Evolutionary conservation across 2,797 vertebrate species (phyloP).

Genomic region (Nannoperca australis): DNA sequence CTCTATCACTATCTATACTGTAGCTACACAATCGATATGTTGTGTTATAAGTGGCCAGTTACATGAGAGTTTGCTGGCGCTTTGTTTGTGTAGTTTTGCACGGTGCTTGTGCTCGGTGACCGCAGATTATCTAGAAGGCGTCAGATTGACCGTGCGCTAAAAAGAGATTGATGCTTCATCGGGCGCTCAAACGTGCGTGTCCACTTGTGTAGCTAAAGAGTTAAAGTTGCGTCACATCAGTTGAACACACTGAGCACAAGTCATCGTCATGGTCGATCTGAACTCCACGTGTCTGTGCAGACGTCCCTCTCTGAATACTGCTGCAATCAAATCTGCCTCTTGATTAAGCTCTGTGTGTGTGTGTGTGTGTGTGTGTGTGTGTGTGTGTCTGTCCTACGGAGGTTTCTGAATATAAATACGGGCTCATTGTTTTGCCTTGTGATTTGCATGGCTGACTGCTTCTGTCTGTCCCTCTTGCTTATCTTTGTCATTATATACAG

Average conservation of each 20-base stretch:
- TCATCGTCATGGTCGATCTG: conserved; percentile 34
- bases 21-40: background rate
- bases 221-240: conserved; percentile 43
- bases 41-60: background rate
- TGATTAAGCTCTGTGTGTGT: conserved; percentile 51
- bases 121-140: conserved; percentile 2
- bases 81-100: background rate
- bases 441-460: conserved; percentile 48
- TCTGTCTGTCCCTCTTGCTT: conserved; percentile 33
- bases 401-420: conserved; percentile 52
- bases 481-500: conserved; percentile 45
- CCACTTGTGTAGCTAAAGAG: conserved; percentile 31
- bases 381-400: conserved; percentile 17
- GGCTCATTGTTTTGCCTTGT: conserved; percentile 42
- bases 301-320: conserved; percentile 16
- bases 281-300: conserved; percentile 1
- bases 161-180: conserved; percentile 15
- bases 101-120: background rate
- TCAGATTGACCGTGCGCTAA: background rate
- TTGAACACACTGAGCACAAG: conserved; percentile 29
- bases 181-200: conserved; percentile 27
- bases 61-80: background rate
- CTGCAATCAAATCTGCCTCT: conserved; percentile 61
- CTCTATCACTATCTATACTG: background rate
- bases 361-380: too few species aligned